phyloP scores from a whole-genome alignment of 2,888 invertebrate genomes.

The Harpalus rubripes region DNA sequence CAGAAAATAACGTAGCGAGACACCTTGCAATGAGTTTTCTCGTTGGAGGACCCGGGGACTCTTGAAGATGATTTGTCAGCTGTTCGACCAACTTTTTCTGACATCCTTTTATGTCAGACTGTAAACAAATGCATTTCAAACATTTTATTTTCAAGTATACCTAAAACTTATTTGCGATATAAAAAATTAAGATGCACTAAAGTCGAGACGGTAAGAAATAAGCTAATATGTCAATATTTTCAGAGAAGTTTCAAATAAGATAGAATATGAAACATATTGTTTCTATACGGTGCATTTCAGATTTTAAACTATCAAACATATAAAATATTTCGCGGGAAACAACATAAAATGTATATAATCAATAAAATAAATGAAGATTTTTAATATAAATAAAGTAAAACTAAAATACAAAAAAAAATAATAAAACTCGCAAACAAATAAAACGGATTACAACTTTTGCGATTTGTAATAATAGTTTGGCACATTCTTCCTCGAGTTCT shows the following conservation, averaged over 20 bases:
- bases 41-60: constrained; percentile 96
- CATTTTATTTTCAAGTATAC: constrained; percentile 11
- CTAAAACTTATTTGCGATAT: constrained; percentile 17
- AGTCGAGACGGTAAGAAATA: neutral
- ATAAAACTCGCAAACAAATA: too few species aligned
- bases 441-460: too few species aligned
- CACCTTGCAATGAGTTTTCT: constrained; percentile 94
- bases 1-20: constrained; percentile 95
- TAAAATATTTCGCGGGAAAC: neutral
- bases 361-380: neutral
- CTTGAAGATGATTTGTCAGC: constrained; percentile 92
- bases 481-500: too few species aligned
- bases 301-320: neutral
- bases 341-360: neutral
- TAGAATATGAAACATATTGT: neutral
- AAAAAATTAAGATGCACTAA: constrained; percentile 10
- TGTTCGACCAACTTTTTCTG: constrained; percentile 98
- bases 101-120: constrained; percentile 97
- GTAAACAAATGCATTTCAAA: constrained; percentile 72
- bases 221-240: neutral
- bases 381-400: neutral
- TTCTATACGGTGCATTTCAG: neutral
- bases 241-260: neutral
- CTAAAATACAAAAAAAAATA: too few species aligned
- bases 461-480: too few species aligned